Percentiles rank a stretch among this genome's conserved stretches.
These are phyloP conservation scores for Piezodorus guildinii DNA, from an alignment of 1,140 invertebrate species.

Conservation along the genomic window DNA sequence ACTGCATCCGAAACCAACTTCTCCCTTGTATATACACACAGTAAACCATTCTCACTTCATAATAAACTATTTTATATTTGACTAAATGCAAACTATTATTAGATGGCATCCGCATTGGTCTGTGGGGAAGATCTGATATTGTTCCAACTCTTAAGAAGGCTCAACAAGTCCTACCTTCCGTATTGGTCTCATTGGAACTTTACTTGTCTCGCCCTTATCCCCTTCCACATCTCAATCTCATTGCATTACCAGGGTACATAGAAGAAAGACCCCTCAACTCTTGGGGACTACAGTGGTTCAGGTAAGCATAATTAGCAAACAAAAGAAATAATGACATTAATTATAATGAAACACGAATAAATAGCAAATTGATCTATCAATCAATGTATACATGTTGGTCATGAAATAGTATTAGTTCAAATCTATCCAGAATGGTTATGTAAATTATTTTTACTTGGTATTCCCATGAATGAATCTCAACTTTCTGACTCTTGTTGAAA, in stretches of 20 bases:
- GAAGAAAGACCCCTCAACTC: constrained; percentile 47
- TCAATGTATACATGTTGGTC: too few species aligned
- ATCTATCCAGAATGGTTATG: too few species aligned
- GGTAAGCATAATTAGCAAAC: constrained; percentile 37
- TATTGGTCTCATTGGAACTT: constrained; percentile 52
- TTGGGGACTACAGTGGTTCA: constrained; percentile 66
- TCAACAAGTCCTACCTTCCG: constrained; percentile 45
- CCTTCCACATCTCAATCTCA: constrained; percentile 60
- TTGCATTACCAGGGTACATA: constrained; percentile 72
- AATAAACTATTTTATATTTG: not conserved
- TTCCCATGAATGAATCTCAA: too few species aligned
- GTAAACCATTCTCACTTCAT: too few species aligned
- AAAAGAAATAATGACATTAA: too few species aligned
- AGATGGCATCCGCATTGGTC: constrained; percentile 37
- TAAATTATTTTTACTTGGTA: too few species aligned
- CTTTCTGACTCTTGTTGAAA: too few species aligned
- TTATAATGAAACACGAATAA: too few species aligned
- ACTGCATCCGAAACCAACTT: too few species aligned
- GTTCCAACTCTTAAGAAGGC: constrained; percentile 48
- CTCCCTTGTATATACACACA: too few species aligned
- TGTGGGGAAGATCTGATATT: constrained; percentile 63
- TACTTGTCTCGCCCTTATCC: constrained; percentile 61
- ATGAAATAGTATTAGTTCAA: too few species aligned
- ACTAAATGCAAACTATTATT: not conserved
- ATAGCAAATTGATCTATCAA: too few species aligned